Evolutionary conservation across 2,888 invertebrate genomes (phyloP), one percentile per base, ranked within the genome.

Genomic region (Eremobia ochroleuca): DNA sequence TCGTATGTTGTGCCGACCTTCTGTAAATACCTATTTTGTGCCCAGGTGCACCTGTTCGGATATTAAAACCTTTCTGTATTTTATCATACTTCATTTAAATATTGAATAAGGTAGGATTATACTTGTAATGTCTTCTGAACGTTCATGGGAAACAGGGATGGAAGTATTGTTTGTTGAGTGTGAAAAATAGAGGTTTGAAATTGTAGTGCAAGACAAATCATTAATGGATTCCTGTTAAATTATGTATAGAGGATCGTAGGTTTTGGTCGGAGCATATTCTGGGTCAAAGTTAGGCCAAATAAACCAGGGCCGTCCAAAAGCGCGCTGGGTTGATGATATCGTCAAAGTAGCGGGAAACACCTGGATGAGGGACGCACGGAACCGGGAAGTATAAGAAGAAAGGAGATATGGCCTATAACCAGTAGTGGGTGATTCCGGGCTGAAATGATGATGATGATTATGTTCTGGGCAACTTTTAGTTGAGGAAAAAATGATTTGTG

Each of bases 11-110:
- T 55, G 6, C 2, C 3, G 0, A 46, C 11, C 81, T 77, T 81
- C 81, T 77, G 61, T 15, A n/a, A 1, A 8, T 21, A 31, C 37
- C 43, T 52, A 34, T 62, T 55, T 52, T 13, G 43, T 55, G 43
- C 3, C 21, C 77, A 79, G 52, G 65, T 79, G 78, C 82, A 79
- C 72, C 68, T 78, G 72, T 82, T 81, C 71, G 72, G 87, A 87
- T 89, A 89, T 90, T 86, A 88, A 89, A 91, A 89, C 88, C 88
- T 83, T 87, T 74, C 81, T 88, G 87, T 90, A 88, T 82, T 90
- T 90, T 90, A 90, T 89, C 87, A 89, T 89, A 81, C 89, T 89
- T 90, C 87, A 91, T 90, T 91, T 90, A 88, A 90, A 92, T 86
- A 88, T 91, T 83, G 89, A 87, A 89, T 89, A 78, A 82, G 85